These are phyloP conservation scores for Diglossa cyanea DNA, from an alignment of 2,797 vertebrate genomes.

Conservation along the genomic window DNA sequence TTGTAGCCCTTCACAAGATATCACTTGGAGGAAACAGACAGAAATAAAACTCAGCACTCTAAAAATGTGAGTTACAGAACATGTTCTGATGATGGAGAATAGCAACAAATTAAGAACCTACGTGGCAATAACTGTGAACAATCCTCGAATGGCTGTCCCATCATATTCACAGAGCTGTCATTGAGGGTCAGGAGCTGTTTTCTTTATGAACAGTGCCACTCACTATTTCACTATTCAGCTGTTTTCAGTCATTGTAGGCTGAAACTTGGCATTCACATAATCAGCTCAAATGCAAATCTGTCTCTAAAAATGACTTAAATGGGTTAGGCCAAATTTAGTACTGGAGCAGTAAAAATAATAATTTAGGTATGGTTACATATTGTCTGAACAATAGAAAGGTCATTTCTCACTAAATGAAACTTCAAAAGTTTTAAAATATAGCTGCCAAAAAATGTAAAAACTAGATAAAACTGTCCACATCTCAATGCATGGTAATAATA, in stretches of 20 bases:
- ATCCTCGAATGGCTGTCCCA: background rate
- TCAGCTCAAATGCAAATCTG: constrained; percentile 30
- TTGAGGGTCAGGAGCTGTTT: background rate
- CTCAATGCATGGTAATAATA: background rate
- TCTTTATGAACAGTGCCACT: constrained; percentile 25
- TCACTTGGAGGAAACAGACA: background rate
- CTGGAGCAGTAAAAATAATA: background rate
- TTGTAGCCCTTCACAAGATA: background rate
- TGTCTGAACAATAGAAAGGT: background rate
- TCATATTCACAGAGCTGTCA: constrained; percentile 36
- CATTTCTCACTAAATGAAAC: background rate
- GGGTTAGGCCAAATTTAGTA: constrained; percentile 33
- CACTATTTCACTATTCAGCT: constrained; percentile 53
- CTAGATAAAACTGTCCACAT: background rate
- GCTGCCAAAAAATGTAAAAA: background rate
- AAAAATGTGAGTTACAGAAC: background rate
- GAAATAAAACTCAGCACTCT: background rate
- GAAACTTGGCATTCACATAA: constrained; percentile 34
- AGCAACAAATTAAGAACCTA: background rate
- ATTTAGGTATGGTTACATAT: constrained; percentile 6
- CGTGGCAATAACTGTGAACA: background rate
- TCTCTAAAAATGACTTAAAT: constrained; percentile 23
- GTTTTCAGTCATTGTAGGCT: constrained; percentile 30
- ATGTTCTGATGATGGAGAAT: background rate
- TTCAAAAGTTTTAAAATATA: background rate